These are phyloP conservation scores for Leucozona laternaria DNA, from an alignment of 2,888 invertebrate species.

Conservation along the genomic window DNA sequence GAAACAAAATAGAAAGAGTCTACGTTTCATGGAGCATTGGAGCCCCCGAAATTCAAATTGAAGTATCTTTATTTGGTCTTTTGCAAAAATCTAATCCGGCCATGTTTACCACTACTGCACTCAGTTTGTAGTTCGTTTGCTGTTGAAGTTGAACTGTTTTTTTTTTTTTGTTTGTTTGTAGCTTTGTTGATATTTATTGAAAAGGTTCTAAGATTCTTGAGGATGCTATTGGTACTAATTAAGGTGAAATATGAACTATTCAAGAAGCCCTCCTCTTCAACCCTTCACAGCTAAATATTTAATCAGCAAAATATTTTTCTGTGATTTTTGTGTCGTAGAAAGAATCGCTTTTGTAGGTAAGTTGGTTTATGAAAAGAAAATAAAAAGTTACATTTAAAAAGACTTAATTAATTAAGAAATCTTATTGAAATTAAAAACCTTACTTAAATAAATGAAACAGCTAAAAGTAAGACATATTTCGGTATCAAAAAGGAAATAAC, in stretches of 20 bases:
- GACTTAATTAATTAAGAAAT: neutral
- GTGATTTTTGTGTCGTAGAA: neutral
- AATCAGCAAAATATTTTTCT: conserved; percentile 3
- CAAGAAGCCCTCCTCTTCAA: neutral
- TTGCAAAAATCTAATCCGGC: neutral
- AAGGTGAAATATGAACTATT: conserved; percentile 24
- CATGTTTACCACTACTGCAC: neutral
- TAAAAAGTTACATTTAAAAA: neutral
- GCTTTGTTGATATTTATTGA: conserved; percentile 21
- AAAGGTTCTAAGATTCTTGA: conserved; percentile 12
- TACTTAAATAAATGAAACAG: neutral
- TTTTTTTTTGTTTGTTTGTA: neutral
- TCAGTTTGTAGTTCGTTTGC: conserved; percentile 4
- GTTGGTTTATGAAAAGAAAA: neutral
- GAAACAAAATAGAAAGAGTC: too few species aligned
- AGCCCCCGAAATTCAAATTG: neutral
- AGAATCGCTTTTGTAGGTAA: neutral
- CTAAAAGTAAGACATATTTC: neutral
- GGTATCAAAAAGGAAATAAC: neutral
- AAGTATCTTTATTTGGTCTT: neutral
- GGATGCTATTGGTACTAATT: conserved; percentile 21
- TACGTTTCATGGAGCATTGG: too few species aligned
- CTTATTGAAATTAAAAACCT: neutral
- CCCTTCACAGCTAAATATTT: neutral
- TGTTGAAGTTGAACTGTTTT: neutral